Conservation (phyloP, 2,113 vertebrate genomes). For the Poeciliopsis prolifica region DNA sequence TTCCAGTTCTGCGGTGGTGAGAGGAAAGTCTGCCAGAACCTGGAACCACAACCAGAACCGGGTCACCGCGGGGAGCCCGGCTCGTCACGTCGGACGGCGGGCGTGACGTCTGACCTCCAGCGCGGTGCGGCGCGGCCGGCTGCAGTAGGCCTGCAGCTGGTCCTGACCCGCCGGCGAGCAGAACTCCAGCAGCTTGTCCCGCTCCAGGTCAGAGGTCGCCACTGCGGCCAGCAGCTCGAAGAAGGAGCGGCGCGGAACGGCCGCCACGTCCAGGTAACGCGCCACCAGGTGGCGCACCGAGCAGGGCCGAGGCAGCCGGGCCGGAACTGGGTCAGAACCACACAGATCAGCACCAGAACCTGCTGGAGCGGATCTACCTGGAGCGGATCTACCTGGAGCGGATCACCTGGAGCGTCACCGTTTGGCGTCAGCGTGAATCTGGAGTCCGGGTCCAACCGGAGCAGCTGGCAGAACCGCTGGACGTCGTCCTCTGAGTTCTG, state of each 20-base stretch:
- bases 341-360: background rate
- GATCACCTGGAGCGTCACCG: constrained; percentile 72
- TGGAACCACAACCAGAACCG: constrained; percentile 53
- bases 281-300: constrained; percentile 81
- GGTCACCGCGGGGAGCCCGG: background rate
- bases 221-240: constrained; percentile 87
- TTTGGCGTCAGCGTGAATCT: constrained; percentile 79
- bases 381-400: no score
- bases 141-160: constrained; percentile 89
- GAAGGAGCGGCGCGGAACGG: constrained; percentile 91
- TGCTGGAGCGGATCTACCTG: no score
- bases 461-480: constrained; percentile 84
- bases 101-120: constrained; percentile 81
- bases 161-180: constrained; percentile 88
- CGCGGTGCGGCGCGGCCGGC: constrained; percentile 85
- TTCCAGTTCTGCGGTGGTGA: constrained; percentile 81
- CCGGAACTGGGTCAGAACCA: constrained; percentile 59
- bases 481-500: constrained; percentile 79
- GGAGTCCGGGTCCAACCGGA: constrained; percentile 82
- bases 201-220: constrained; percentile 82
- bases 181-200: constrained; percentile 89
- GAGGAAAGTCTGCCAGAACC: constrained; percentile 90
- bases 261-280: constrained; percentile 86
- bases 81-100: no score
- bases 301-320: constrained; percentile 85